phyloP scores from a whole-genome alignment of 2,888 invertebrate species.

The Microchrysa polita region DNA sequence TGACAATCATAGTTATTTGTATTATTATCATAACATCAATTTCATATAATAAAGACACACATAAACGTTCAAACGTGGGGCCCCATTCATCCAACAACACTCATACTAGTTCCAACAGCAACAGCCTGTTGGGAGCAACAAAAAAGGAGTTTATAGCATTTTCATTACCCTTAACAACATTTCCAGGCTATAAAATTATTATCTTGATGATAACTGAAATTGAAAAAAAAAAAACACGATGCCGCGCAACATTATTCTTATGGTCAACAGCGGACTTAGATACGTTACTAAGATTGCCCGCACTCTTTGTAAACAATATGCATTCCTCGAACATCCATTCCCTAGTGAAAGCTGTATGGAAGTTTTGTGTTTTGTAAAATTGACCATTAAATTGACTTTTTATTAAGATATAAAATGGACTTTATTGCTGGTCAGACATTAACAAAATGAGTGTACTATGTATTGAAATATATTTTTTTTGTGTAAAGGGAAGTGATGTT shows the following conservation, averaged over 20 bases:
- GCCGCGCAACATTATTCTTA: background rate
- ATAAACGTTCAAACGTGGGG: too few relatives aligned
- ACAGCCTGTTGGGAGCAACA: slow-evolving; percentile 6
- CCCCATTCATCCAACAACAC: too few relatives aligned
- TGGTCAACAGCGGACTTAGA: slow-evolving; percentile 8
- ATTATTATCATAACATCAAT: too few relatives aligned
- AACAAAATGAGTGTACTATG: too few relatives aligned
- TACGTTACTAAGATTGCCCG: background rate
- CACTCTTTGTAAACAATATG: background rate
- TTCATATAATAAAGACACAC: too few relatives aligned
- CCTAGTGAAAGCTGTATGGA: slow-evolving; percentile 19
- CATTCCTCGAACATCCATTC: too few relatives aligned
- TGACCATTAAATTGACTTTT: slow-evolving; percentile 40
- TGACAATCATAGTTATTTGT: too few relatives aligned
- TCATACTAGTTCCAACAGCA: too few relatives aligned
- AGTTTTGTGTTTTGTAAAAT: slow-evolving; percentile 39
- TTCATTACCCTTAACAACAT: slow-evolving; percentile 33
- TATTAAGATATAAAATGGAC: slow-evolving; percentile 39
- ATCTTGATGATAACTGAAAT: slow-evolving; percentile 27
- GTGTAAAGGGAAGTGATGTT: slow-evolving; percentile 12
- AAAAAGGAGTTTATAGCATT: slow-evolving; percentile 39
- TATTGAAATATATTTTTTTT: slow-evolving; percentile 33
- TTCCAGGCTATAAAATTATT: slow-evolving; percentile 37
- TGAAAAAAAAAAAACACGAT: background rate
- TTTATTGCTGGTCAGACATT: slow-evolving; percentile 39